Evolutionary conservation across 1,140 invertebrate species (phyloP), one percentile per base, ranked within the genome.

Genomic region (Panagrolaimus sp.): DNA sequence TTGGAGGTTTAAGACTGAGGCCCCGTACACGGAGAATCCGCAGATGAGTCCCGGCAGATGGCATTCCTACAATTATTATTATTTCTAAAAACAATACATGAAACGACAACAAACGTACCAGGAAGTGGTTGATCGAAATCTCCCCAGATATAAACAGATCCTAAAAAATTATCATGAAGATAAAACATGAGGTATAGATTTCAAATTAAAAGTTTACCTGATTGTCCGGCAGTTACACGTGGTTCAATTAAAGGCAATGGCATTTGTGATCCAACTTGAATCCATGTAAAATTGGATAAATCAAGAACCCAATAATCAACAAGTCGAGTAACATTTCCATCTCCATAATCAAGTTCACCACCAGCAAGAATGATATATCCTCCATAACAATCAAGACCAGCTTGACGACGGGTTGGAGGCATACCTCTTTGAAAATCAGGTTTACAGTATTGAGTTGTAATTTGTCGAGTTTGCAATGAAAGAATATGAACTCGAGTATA

Each of bases 81-180:
- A 46, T 46, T n/a, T 46, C n/a, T 46, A 46, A 46, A 46, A 46
- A 46, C 10, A 46, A 46, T 10, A 10, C n/a, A 46, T 10, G n/a
- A 46, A 46, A n/a, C n/a, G 10, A 46, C n/a, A n/a, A n/a, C 45
- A n/a, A 10, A 46, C n/a, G n/a, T 38, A n/a, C 43, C 81, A 48
- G 80, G 80, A 45, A 82, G 65, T 45, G 80, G 80, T 65, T 82
- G 70, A 32, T 82, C 81, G 58, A 82, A 82, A 65, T 82, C 81
- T 45, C 81, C 81, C 81, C 80, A 82, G 10, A 83, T 66, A 46
- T 78, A 82, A 43, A 82, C 76, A 74, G 81, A 80, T 17, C 78
- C 78, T 79, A 32, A 48, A 78, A 14, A 28, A 38, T 14, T 14
- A 65, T 43, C 17, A 24, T 48, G 1, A 68, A 71, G 21, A 7